Percentiles rank a stretch among this genome's conserved stretches.
These are phyloP conservation scores for Drosophila navojoa DNA, from an alignment of 1,140 invertebrate species.

Conservation along the genomic window DNA sequence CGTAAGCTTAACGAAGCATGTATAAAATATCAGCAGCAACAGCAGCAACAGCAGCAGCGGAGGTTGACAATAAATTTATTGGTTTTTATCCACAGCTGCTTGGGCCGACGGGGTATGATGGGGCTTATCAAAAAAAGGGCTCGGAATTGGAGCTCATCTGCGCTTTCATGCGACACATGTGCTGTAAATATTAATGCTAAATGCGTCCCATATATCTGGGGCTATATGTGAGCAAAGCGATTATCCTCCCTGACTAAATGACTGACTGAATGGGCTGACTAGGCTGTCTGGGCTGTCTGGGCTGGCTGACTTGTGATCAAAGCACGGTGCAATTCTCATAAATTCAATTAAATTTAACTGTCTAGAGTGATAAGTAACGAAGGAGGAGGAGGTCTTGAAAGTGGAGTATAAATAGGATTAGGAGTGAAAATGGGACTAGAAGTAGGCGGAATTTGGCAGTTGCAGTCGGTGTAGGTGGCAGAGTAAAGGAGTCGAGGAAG, in stretches of 20 bases:
- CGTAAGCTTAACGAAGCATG: conserved; percentile 74
- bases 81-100: conserved; percentile 61
- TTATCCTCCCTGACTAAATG: neutral
- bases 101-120: conserved; percentile 1
- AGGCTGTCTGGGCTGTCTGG: neutral
- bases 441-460: too few species aligned
- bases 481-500: too few species aligned
- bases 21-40: conserved; percentile 23
- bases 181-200: conserved; percentile 57
- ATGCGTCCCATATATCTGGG: conserved; percentile 43
- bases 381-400: too few species aligned
- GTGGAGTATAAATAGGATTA: too few species aligned
- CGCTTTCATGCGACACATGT: conserved; percentile 33
- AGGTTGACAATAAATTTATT: conserved; percentile 76
- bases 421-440: too few species aligned
- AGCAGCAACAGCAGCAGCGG: conserved; percentile 12
- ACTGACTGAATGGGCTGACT: neutral
- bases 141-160: conserved; percentile 30
- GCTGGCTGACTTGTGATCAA: neutral
- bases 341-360: too few species aligned
- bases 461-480: too few species aligned
- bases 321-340: too few species aligned
- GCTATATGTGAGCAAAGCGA: neutral
- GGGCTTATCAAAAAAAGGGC: conserved; percentile 66
- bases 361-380: too few species aligned